Base-by-base conservation (phyloP, 2,888 invertebrate species). In the Drosophila bunnanda region DNA sequence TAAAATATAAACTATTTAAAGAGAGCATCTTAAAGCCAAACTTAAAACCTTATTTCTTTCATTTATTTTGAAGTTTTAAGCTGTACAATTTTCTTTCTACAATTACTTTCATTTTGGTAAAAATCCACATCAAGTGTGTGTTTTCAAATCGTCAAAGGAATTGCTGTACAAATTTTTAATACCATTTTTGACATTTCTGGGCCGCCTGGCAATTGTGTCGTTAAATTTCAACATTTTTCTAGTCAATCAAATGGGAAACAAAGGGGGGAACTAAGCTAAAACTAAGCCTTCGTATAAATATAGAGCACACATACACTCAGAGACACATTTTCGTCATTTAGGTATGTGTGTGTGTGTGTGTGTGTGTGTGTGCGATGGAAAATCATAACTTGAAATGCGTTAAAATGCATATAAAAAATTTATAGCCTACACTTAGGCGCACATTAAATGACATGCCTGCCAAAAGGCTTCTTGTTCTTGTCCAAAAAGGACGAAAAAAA, bases 331-430 rank as follows among this genome's bases (percentile, higher is more conserved):
- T 71, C 76, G 72, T 80, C 65, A 67, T 74, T 65, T 41, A 36
- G 52, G 8, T 39, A 48, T 44, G 43, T 41, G 15, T n/a, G 30
- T 55, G 20, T 39, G 55, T 36, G 44, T 22, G 39, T 22, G 15
- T 38, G 44, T 46, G 57, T 34, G 44, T 65, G 61, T 61, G 61
- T 39, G 50, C 34, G 46, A 39, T 25, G 61, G 39, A 59, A 77
- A 89, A 89, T 82, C 89, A 84, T 89, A 89, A 79, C 89, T 77
- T 70, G 74, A 79, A 82, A 78, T 87, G 82, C 88, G 82, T 84
- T 87, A 79, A 84, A 88, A 79, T 84, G 89, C 87, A 84, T 84
- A 81, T 88, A 87, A 84, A 81, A 87, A 77, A 89, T 87, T 72
- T 77, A 89, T 87, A 58, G 80, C 82, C 78, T 59, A 87, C 85